Percentiles rank a stretch among this genome's conserved stretches.
These are phyloP conservation scores for Labeo rohita DNA, from an alignment of 2,113 vertebrate species.

Conservation along the genomic window DNA sequence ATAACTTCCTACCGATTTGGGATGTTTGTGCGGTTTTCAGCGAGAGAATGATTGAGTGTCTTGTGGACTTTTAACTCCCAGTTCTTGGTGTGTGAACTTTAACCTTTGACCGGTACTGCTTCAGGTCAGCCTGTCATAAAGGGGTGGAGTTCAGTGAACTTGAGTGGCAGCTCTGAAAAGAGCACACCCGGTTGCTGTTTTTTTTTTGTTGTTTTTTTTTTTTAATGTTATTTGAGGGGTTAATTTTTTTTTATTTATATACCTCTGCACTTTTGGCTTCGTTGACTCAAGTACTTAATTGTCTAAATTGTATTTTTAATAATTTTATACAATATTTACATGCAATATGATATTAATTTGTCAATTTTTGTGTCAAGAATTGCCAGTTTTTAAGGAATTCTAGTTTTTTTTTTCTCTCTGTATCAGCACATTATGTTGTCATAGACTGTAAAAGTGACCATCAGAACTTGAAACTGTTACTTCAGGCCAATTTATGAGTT, in stretches of 20 bases:
- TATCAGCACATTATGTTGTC: conserved; percentile 71
- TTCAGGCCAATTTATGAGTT: conserved; percentile 57
- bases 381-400: conserved; percentile 64
- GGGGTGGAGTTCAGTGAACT: conserved; percentile 43
- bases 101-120: conserved; percentile 72
- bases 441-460: conserved; percentile 67
- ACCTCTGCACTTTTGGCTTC: conserved; percentile 86
- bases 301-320: conserved; percentile 83
- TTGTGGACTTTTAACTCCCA: conserved; percentile 69
- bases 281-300: conserved; percentile 84
- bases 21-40: background rate
- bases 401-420: conserved; percentile 64
- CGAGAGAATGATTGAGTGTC: conserved; percentile 57
- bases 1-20: background rate
- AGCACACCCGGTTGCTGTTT: conserved; percentile 1
- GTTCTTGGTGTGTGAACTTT: conserved; percentile 78
- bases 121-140: conserved; percentile 60
- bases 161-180: conserved; percentile 56
- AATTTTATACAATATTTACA: conserved; percentile 86
- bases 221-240: conserved; percentile 10
- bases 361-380: conserved; percentile 53
- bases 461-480: conserved; percentile 61
- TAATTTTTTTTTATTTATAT: conserved; percentile 76
- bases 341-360: conserved; percentile 78
- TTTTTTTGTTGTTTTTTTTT: conserved; percentile 8